phyloP scores from a whole-genome alignment of 2,888 invertebrate genomes.

The Eugnorisma glareosa region DNA sequence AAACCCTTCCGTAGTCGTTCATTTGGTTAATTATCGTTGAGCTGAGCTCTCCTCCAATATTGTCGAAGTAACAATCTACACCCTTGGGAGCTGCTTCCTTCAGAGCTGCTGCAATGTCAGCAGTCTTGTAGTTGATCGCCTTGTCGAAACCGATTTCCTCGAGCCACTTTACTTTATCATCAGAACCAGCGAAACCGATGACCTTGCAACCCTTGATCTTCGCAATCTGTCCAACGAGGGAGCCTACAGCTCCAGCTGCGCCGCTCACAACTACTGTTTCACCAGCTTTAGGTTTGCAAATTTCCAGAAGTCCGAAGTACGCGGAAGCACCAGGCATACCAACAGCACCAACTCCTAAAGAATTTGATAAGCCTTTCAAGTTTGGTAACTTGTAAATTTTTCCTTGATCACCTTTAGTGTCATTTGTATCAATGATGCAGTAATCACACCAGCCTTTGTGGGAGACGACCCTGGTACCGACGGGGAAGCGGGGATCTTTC shows the following conservation, averaged over 20 bases:
- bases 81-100: constrained; percentile 90
- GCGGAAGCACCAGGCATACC: constrained; percentile 94
- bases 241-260: constrained; percentile 95
- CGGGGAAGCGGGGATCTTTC: constrained; percentile 90
- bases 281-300: constrained; percentile 93
- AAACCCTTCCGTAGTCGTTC: constrained; percentile 90
- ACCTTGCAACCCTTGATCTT: constrained; percentile 92
- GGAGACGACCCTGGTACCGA: constrained; percentile 91
- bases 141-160: constrained; percentile 92
- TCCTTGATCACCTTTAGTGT: constrained; percentile 48
- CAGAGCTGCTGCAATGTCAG: constrained; percentile 85
- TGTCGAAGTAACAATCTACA: constrained; percentile 94
- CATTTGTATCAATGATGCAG: constrained; percentile 61
- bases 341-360: constrained; percentile 91
- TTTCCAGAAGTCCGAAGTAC: constrained; percentile 93
- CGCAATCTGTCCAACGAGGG: constrained; percentile 94
- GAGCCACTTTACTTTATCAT: constrained; percentile 80
- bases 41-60: constrained; percentile 92
- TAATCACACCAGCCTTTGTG: constrained; percentile 79
- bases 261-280: constrained; percentile 93
- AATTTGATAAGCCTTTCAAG: constrained; percentile 87
- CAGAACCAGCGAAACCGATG: constrained; percentile 93
- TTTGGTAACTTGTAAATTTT: constrained; percentile 87
- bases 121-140: constrained; percentile 93
- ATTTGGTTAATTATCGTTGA: constrained; percentile 90